phyloP scores from a whole-genome alignment of 2,113 vertebrate genomes.

The Urocynchramus pylzowi region DNA sequence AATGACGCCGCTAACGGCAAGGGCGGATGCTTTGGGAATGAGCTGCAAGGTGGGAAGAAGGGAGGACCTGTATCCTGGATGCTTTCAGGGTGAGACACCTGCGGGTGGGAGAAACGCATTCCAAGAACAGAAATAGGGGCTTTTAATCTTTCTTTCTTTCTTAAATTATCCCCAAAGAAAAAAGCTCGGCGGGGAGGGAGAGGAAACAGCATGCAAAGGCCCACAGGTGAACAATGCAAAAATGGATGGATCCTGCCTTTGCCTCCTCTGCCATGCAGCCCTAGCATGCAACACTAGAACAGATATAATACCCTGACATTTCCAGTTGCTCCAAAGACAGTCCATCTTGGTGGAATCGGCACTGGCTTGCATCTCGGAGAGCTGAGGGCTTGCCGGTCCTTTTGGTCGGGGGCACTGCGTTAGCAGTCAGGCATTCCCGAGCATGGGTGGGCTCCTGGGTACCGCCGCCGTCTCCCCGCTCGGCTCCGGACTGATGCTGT shows the following conservation, averaged over 20 bases:
- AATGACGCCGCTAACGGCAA: background rate
- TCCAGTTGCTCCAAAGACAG: slow-evolving; percentile 95
- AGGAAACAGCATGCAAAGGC: slow-evolving; percentile 66
- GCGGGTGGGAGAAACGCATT: background rate
- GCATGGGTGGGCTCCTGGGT: slow-evolving; percentile 69
- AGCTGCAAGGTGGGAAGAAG: background rate
- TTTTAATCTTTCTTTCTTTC: background rate
- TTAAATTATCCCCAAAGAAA: slow-evolving; percentile 12
- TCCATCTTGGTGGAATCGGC: slow-evolving; percentile 93
- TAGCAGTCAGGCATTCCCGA: slow-evolving; percentile 79
- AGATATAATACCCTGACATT: slow-evolving; percentile 90
- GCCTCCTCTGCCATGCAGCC: slow-evolving; percentile 50
- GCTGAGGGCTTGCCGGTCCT: slow-evolving; percentile 48
- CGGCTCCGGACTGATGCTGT: slow-evolving; percentile 75
- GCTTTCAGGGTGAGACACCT: background rate
- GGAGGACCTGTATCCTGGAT: background rate
- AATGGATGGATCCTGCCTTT: slow-evolving; percentile 57
- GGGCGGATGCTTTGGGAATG: slow-evolving; percentile 25
- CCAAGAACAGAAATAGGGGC: background rate
- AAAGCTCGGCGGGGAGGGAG: slow-evolving; percentile 19
- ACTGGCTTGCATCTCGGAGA: slow-evolving; percentile 89
- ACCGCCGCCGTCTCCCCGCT: slow-evolving; percentile 54
- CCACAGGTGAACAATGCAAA: slow-evolving; percentile 73
- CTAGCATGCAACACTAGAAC: slow-evolving; percentile 73
- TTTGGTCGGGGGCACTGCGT: slow-evolving; percentile 67